phyloP scores from a whole-genome alignment of 30 jellyfish, hydroid and myxozoan species.

The Aurelia aurita region DNA sequence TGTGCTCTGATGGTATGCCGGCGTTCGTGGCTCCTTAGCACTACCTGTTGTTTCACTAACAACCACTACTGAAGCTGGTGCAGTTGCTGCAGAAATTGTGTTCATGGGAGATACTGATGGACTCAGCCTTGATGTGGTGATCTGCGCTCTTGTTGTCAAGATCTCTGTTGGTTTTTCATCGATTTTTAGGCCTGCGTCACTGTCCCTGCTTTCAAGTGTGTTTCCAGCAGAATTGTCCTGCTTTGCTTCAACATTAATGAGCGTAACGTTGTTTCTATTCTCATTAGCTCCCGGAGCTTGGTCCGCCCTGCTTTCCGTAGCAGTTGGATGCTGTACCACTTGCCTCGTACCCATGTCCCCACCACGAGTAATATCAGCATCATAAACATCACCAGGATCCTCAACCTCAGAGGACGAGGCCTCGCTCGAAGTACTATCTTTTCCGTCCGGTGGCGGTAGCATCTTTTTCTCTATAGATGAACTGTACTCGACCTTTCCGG shows the following conservation, averaged over 20 bases:
- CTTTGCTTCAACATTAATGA: not conserved
- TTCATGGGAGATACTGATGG: not conserved
- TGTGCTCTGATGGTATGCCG: not conserved
- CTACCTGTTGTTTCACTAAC: not conserved
- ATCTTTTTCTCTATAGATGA: not conserved
- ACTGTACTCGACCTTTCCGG: not conserved
- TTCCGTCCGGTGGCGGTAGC: constrained; percentile 62
- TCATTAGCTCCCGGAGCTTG: not conserved
- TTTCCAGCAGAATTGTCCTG: not conserved
- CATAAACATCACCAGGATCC: not conserved
- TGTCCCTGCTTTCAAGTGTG: not conserved
- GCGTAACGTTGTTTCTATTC: not conserved
- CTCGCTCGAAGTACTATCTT: constrained; percentile 37
- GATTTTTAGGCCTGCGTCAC: not conserved
- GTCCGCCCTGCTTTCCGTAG: not conserved
- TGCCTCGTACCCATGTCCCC: not conserved
- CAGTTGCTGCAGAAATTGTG: not conserved
- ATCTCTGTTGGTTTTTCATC: not conserved
- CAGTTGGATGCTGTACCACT: not conserved
- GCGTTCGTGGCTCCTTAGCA: not conserved
- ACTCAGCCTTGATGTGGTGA: not conserved
- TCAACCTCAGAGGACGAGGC: not conserved
- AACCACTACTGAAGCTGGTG: not conserved
- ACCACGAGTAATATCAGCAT: not conserved
- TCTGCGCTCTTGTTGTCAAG: not conserved